These are phyloP conservation scores for Hydrochoerus hydrochaeris DNA, from an alignment of 2,113 vertebrate species.

Conservation along the genomic window DNA sequence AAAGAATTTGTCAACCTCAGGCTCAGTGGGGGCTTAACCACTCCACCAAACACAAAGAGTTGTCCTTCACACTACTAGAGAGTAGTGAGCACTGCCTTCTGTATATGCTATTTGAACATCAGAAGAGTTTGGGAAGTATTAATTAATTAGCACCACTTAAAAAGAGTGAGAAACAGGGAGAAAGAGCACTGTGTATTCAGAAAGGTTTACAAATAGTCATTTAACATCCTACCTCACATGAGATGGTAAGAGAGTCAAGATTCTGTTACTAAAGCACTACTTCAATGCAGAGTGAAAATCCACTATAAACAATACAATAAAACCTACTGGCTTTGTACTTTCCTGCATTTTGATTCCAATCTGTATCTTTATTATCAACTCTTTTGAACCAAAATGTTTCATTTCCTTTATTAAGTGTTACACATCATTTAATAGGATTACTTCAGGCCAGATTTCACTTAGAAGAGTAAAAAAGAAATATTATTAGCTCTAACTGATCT, in stretches of 20 bases:
- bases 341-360: slow-evolving; percentile 27
- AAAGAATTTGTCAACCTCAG: too few species aligned
- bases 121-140: background rate
- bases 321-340: slow-evolving; percentile 34
- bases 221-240: slow-evolving; percentile 32
- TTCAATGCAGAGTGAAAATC: slow-evolving; percentile 16
- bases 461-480: slow-evolving; percentile 38
- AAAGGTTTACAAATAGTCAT: slow-evolving; percentile 3
- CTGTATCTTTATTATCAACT: slow-evolving; percentile 22
- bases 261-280: slow-evolving; percentile 24
- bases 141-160: background rate
- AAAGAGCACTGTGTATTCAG: background rate
- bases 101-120: background rate
- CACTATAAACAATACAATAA: slow-evolving; percentile 58
- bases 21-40: too few species aligned
- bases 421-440: background rate
- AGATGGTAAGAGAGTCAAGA: background rate
- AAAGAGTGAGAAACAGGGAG: slow-evolving; percentile 22
- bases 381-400: slow-evolving; percentile 38
- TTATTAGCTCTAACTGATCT: slow-evolving; percentile 54
- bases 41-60: background rate
- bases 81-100: background rate
- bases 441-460: slow-evolving; percentile 18
- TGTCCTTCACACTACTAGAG: background rate
- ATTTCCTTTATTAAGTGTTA: slow-evolving; percentile 26